Base-by-base conservation (phyloP, 2,888 invertebrate genomes). In the Fragum fragum region DNA sequence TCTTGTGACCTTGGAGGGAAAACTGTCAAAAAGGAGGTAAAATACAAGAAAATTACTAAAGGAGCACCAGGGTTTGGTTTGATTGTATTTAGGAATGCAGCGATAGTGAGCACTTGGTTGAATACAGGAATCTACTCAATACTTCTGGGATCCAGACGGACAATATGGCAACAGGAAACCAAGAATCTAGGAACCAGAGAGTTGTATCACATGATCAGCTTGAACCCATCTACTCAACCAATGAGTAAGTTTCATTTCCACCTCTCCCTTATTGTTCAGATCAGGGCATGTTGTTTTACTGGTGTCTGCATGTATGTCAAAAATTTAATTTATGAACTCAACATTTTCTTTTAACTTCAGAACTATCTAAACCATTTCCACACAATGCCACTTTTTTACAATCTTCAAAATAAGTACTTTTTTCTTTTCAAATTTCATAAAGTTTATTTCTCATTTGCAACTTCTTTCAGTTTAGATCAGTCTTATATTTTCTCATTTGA, bases 71-170 rank as follows among this genome's bases (percentile, higher is more conserved):
- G 89, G 7, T 93, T 89, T 82, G 93, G 93, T 6, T 87, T 93
- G 42, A 86, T 89, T 9, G 88, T 92, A 61, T 88, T 87, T 72
- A 91, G 91, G n/a, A 91, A 91, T 79, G 89, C 87, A 18, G 92
- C 91, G 7, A 87, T 91, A 42, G 86, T 93, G 69, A 90, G 90
- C 72, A 90, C 90, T 1, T 92, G 92, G 92, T 83, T 86, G 77
- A 83, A 74, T 47, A 87, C 88, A 36, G 78, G 81, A 5, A 79
- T 90, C 18, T 87, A 87, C 68, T 87, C 89, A 7, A 87, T 90
- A 21, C 81, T 89, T 11, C 76, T 91, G 26, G 86, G 84, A 9
- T 88, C 90, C 11, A 80, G 87, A 18, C 76, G 86, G 7, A 71
- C 89, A 3, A 81, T 88, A n/a, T 91, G 91, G 91, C 85, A 83